Conservation (phyloP, 2,113 vertebrate genomes). For the Ciconia maguari region DNA sequence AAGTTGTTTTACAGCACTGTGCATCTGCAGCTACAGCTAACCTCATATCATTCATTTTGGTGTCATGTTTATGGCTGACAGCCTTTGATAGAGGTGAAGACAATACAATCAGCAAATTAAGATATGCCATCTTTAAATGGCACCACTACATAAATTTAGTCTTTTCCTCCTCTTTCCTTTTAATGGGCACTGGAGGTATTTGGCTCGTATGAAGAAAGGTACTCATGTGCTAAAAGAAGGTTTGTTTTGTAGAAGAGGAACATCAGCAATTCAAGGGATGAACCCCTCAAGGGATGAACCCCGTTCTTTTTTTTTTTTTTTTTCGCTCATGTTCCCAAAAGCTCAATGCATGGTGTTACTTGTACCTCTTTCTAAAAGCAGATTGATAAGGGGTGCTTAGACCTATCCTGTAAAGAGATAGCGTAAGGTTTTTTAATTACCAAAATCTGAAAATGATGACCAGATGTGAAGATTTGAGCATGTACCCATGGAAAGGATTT, state of each 20-base stretch:
- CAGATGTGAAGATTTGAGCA: background rate
- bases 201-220: background rate
- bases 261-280: background rate
- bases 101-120: background rate
- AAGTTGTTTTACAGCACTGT: conserved; percentile 20
- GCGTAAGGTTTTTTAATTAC: background rate
- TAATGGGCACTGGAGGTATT: background rate
- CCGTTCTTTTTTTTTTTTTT: no score
- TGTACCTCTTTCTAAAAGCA: background rate
- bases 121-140: background rate
- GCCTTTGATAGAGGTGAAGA: background rate
- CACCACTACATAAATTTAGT: background rate
- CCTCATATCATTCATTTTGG: background rate
- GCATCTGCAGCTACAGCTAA: background rate
- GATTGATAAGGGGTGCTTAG: background rate
- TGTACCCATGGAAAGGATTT: background rate
- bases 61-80: background rate
- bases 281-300: background rate
- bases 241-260: background rate
- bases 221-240: background rate
- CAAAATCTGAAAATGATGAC: background rate
- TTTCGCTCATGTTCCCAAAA: accelerated
- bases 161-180: background rate
- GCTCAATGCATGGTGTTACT: background rate
- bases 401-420: background rate